Percentiles rank a stretch among this genome's conserved stretches.
Conservation (phyloP, 2,797 vertebrate genomes). For the Hippocampus kuda region DNA sequence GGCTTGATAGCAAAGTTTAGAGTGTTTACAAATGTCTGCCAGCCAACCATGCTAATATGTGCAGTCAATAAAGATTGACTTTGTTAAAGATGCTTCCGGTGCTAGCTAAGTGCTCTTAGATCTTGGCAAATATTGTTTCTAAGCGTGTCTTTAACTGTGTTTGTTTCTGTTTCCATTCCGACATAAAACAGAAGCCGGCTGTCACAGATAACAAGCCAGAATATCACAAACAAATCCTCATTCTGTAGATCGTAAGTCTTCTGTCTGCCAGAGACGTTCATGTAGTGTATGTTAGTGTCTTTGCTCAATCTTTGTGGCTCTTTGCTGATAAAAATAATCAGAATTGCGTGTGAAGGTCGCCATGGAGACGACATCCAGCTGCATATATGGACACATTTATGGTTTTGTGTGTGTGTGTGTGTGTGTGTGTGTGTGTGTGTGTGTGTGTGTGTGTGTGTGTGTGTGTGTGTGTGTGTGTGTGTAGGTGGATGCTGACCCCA, state of each 20-base stretch:
- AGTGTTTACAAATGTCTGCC: too few species aligned
- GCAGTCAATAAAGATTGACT: too few species aligned
- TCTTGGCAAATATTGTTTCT: not conserved
- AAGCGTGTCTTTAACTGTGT: not conserved
- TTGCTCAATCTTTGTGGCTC: slow-evolving; percentile 1
- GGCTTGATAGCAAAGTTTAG: too few species aligned
- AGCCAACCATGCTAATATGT: too few species aligned
- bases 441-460: slow-evolving; percentile 51
- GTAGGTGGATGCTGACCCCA: slow-evolving; percentile 58
- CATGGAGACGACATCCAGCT: slow-evolving; percentile 63
- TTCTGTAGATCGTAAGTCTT: not conserved
- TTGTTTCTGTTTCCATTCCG: not conserved
- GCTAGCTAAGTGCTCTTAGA: too few species aligned
- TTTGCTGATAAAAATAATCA: slow-evolving; percentile 64
- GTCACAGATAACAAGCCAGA: not conserved
- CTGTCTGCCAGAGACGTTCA: not conserved
- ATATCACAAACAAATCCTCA: not conserved
- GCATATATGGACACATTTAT: slow-evolving; percentile 59
- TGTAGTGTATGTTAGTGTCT: not conserved
- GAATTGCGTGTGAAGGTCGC: slow-evolving; percentile 58
- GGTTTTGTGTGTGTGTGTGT: slow-evolving; percentile 33
- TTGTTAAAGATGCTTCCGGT: too few species aligned
- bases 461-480: slow-evolving; percentile 47
- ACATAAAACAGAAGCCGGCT: not conserved
- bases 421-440: slow-evolving; percentile 34